phyloP scores from a whole-genome alignment of 2,888 invertebrate species.

The Cepaea hortensis region DNA sequence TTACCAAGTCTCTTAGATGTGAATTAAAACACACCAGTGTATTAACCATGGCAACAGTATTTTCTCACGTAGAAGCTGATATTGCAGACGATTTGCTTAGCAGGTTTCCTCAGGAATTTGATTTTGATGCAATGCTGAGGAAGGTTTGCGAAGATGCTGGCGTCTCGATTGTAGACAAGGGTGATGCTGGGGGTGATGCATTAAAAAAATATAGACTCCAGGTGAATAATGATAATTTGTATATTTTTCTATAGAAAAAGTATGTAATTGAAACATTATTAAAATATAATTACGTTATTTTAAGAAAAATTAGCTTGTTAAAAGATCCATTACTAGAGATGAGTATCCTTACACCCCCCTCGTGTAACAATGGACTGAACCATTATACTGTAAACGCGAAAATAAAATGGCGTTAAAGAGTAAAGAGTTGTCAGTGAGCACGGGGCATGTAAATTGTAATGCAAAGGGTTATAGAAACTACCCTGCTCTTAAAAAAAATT shows the following conservation, averaged over 20 bases:
- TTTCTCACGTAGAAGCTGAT: slow-evolving; percentile 58
- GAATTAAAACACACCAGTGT: neutral
- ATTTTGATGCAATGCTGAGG: slow-evolving; percentile 58
- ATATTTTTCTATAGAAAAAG: too few species aligned
- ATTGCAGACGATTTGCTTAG: slow-evolving; percentile 55
- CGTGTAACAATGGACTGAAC: slow-evolving; percentile 22
- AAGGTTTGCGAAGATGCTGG: slow-evolving; percentile 59
- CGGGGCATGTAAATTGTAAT: neutral
- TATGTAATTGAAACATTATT: neutral
- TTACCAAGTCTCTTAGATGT: neutral
- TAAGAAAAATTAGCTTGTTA: neutral
- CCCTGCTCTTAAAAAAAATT: too few species aligned
- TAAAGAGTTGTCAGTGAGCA: neutral
- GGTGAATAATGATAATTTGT: neutral
- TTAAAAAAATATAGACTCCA: slow-evolving; percentile 29
- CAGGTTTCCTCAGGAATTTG: slow-evolving; percentile 59
- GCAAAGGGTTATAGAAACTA: too few species aligned
- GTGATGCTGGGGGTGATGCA: neutral
- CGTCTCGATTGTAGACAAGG: slow-evolving; percentile 47
- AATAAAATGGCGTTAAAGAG: slow-evolving; percentile 36
- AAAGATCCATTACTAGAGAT: neutral
- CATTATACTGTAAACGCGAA: slow-evolving; percentile 47
- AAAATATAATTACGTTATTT: neutral
- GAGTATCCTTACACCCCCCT: neutral
- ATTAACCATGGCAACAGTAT: slow-evolving; percentile 46